Conservation (phyloP, 2,797 vertebrate genomes). For the Cryptoprocta ferox region DNA sequence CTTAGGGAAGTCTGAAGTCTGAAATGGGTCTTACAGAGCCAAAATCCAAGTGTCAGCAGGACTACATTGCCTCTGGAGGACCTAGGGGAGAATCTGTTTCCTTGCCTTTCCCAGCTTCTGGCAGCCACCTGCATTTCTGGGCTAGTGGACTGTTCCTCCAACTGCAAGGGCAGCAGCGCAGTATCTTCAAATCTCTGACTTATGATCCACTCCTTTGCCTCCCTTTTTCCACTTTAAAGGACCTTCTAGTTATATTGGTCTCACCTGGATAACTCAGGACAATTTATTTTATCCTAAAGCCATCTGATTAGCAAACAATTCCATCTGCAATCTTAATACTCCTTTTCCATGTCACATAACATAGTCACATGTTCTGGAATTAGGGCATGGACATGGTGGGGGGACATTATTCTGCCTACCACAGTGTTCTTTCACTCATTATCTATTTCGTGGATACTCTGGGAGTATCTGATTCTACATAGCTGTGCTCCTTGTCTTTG, state of each 20-base stretch:
- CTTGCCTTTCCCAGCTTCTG: background rate
- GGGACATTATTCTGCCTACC: background rate
- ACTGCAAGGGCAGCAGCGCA: background rate
- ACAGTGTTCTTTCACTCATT: background rate
- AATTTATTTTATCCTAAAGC: background rate
- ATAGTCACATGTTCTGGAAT: background rate
- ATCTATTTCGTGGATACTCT: background rate
- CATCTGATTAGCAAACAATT: background rate
- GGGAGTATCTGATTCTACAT: background rate
- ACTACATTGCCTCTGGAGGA: background rate
- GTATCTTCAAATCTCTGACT: background rate
- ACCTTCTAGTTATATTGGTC: background rate
- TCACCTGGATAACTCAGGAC: background rate
- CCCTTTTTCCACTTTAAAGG: background rate
- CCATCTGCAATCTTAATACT: background rate
- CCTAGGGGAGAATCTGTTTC: background rate
- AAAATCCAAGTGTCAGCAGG: background rate
- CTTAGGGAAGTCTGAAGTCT: background rate
- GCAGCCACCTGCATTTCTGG: background rate
- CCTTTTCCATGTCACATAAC: background rate
- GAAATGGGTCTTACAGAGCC: background rate
- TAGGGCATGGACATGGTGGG: background rate
- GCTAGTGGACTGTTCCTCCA: background rate
- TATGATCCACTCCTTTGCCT: background rate
- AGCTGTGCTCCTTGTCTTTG: background rate